Percentiles rank a stretch among this genome's conserved stretches.
Conservation (phyloP, 2,113 vertebrate genomes). For the Dasyornis broadbenti region DNA sequence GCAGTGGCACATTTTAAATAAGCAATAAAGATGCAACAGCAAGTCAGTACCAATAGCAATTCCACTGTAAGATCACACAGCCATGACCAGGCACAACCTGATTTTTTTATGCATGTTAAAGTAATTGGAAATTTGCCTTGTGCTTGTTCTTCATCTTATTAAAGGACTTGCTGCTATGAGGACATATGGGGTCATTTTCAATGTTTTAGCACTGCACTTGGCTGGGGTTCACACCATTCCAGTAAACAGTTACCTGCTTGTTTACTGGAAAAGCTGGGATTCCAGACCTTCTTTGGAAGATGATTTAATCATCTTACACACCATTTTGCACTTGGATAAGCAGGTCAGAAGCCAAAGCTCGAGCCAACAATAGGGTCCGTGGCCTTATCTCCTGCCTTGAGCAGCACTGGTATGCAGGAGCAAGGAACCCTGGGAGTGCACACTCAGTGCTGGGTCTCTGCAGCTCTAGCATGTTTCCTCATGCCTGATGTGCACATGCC, state of each 20-base stretch:
- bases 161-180: background rate
- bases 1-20: conserved; percentile 21
- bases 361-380: accelerated
- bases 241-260: background rate
- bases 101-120: conserved; percentile 6
- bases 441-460: background rate
- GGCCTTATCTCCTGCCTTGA: background rate
- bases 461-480: background rate
- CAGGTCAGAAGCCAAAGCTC: background rate
- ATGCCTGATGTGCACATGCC: background rate
- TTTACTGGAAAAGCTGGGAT: conserved; percentile 22
- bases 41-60: background rate
- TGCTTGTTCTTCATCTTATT: background rate
- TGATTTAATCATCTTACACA: background rate
- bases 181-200: background rate
- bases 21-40: conserved; percentile 25
- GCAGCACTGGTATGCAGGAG: background rate
- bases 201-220: background rate
- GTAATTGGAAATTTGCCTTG: background rate
- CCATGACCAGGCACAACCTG: background rate
- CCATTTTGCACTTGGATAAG: background rate
- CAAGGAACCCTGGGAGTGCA: background rate
- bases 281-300: background rate
- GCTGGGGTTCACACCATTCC: background rate
- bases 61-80: background rate